phyloP scores from a whole-genome alignment of 2,113 vertebrate genomes.

The Catharus minimus region DNA sequence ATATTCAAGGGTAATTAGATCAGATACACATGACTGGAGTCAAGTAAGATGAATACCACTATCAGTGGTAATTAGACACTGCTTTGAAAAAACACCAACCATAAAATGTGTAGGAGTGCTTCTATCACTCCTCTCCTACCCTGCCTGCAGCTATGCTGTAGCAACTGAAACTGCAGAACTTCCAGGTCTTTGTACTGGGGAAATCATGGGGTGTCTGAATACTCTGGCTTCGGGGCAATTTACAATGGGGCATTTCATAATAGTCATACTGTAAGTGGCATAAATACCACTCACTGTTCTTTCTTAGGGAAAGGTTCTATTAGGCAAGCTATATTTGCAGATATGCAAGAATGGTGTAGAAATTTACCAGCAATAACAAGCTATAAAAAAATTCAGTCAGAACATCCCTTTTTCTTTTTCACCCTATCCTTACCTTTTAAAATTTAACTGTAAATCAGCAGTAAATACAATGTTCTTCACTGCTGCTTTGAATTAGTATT shows the following conservation, averaged over 20 bases:
- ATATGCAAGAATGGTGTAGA: background rate
- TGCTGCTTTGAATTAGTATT: background rate
- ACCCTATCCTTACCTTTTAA: background rate
- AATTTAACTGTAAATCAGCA: background rate
- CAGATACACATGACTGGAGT: background rate
- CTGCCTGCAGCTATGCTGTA: background rate
- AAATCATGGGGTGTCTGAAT: background rate
- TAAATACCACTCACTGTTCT: background rate
- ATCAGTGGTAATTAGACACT: background rate
- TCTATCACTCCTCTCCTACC: background rate
- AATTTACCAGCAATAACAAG: background rate
- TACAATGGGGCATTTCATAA: background rate
- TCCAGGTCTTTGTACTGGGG: background rate
- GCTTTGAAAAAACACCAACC: background rate
- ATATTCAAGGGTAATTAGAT: background rate
- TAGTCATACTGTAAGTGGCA: background rate
- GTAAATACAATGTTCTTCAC: background rate
- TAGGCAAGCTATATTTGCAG: background rate
- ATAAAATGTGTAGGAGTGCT: background rate
- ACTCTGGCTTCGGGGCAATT: background rate
- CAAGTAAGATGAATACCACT: background rate
- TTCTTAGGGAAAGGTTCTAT: background rate
- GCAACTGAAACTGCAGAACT: background rate
- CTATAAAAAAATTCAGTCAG: background rate
- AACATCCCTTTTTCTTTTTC: background rate